Percentiles rank a stretch among this genome's conserved stretches.
Conservation (phyloP, 2,888 invertebrate genomes). For the Teleogryllus oceanicus region DNA sequence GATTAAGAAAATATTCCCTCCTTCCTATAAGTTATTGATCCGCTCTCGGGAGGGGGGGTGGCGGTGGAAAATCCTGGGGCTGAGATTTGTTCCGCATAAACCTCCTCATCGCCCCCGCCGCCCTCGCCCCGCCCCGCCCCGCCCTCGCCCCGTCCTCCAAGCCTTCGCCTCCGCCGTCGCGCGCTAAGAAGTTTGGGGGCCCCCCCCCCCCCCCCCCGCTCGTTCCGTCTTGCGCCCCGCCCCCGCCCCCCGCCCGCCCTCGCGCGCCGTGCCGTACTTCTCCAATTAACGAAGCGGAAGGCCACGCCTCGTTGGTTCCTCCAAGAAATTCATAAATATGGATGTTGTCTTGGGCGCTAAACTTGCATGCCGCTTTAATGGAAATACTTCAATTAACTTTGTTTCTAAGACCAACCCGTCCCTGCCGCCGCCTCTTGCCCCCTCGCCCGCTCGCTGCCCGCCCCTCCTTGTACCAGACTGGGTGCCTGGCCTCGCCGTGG, state of each 20-base stretch:
- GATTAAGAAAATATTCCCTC: not conserved
- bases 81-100: not conserved
- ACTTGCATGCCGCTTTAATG: conserved; percentile 44
- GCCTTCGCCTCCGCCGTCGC: not conserved
- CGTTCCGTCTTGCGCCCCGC: too few relatives aligned
- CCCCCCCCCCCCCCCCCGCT: not conserved
- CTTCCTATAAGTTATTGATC: conserved; percentile 2
- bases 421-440: not conserved
- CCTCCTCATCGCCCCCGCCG: conserved; percentile 4
- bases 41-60: not conserved
- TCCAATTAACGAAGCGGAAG: not conserved
- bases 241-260: not conserved
- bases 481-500: too few relatives aligned
- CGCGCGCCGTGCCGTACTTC: not conserved
- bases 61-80: not conserved
- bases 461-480: too few relatives aligned
- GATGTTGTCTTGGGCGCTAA: conserved; percentile 40
- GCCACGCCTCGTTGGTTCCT: conserved; percentile 33
- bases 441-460: too few relatives aligned
- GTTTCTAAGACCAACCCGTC: conserved; percentile 29
- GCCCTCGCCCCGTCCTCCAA: not conserved
- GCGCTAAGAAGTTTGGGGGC: conserved; percentile 23
- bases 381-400: conserved; percentile 48
- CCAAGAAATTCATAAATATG: conserved; percentile 47
- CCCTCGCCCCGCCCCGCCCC: not conserved